Evolutionary conservation across 2,797 vertebrate genomes (phyloP).

Genomic region (Lacerta viridis): DNA sequence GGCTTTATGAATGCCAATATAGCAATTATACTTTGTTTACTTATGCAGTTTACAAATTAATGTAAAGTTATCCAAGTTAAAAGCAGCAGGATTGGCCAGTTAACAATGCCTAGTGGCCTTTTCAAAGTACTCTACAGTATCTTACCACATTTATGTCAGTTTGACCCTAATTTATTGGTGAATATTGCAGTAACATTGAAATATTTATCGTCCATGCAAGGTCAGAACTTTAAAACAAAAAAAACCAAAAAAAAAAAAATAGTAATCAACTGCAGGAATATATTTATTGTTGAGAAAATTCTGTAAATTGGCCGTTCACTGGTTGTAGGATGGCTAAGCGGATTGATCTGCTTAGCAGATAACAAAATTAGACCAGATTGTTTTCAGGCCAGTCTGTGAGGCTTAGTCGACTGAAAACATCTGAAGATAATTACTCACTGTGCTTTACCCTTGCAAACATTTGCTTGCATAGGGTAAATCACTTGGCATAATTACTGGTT

Average conservation of each 20-base stretch:
- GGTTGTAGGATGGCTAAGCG: conserved; percentile 81
- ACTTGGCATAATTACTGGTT: fast-evolving
- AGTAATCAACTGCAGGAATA: neutral
- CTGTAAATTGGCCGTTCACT: conserved; percentile 79
- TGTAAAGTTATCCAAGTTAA: neutral
- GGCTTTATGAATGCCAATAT: neutral
- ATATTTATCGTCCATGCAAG: neutral
- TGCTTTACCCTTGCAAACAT: neutral
- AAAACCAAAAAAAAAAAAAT: no score
- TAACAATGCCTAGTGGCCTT: conserved; percentile 25
- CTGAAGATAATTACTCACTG: conserved; percentile 51
- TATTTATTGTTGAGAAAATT: conserved; percentile 68
- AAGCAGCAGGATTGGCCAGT: fast-evolving
- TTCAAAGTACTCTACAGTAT: no score
- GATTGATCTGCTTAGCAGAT: conserved; percentile 89
- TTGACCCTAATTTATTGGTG: fast-evolving
- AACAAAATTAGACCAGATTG: conserved; percentile 88
- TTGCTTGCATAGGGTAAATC: neutral
- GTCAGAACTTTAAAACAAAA: neutral
- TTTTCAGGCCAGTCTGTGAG: conserved; percentile 65
- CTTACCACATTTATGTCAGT: neutral
- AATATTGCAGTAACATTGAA: neutral
- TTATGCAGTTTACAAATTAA: neutral
- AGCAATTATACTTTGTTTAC: neutral
- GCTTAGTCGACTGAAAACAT: conserved; percentile 65